Conservation (phyloP, 2,888 invertebrate genomes). For the Drosophila tanythrix region DNA sequence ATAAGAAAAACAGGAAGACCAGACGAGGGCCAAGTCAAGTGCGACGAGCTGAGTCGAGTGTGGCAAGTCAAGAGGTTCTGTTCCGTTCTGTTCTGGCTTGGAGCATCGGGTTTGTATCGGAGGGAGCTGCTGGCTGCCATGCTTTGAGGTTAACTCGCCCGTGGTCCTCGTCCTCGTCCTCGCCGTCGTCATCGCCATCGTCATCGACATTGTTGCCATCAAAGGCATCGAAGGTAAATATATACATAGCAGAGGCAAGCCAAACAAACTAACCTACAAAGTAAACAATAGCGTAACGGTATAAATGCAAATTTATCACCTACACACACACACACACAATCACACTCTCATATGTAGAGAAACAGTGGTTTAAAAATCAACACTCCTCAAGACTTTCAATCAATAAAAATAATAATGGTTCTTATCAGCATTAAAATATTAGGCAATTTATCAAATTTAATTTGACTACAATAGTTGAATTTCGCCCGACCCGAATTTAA, state of each 20-base stretch:
- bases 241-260: slow-evolving; percentile 36
- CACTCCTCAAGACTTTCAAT: not conserved
- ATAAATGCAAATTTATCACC: slow-evolving; percentile 77
- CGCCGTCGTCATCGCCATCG: slow-evolving; percentile 21
- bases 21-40: slow-evolving; percentile 59
- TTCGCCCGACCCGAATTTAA: not conserved
- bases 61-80: slow-evolving; percentile 48
- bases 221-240: slow-evolving; percentile 78
- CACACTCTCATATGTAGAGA: slow-evolving; percentile 22
- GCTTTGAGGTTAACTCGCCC: slow-evolving; percentile 66
- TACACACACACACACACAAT: slow-evolving; percentile 26
- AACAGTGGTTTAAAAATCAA: slow-evolving; percentile 3
- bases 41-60: slow-evolving; percentile 39
- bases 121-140: slow-evolving; percentile 51
- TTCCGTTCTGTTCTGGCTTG: slow-evolving; percentile 6
- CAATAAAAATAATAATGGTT: not conserved
- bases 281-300: slow-evolving; percentile 78
- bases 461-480: not conserved
- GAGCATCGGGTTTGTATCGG: slow-evolving; percentile 12
- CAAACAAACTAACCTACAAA: slow-evolving; percentile 76
- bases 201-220: slow-evolving; percentile 22
- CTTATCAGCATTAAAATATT: not conserved
- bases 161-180: slow-evolving; percentile 12
- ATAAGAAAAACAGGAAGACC: slow-evolving; percentile 15
- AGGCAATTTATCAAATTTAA: not conserved